Conservation (phyloP, 2,113 vertebrate genomes). For the Phaethon lepturus region DNA sequence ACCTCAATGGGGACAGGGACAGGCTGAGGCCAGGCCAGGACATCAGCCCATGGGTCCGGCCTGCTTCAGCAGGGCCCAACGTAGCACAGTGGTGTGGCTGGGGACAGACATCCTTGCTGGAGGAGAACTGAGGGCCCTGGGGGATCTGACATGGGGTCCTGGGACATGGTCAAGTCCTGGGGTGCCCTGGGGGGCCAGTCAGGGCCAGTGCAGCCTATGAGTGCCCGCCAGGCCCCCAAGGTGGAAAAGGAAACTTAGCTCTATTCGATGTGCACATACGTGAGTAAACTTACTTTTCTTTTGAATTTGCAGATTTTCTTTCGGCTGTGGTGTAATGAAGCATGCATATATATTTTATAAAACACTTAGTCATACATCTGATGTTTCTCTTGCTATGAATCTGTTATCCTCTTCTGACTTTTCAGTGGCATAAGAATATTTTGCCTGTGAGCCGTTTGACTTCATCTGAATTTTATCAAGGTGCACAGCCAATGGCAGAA, state of each 20-base stretch:
- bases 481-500: not conserved
- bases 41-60: too few relatives aligned
- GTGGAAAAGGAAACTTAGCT: not conserved
- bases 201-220: not conserved
- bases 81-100: rapidly evolving
- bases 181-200: too few relatives aligned
- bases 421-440: not conserved
- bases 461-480: not conserved
- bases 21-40: not conserved
- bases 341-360: not conserved
- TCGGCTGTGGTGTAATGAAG: not conserved
- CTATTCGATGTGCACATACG: not conserved
- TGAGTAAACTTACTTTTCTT: not conserved
- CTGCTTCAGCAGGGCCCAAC: not conserved
- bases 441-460: not conserved
- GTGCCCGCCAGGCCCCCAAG: not conserved
- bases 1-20: not conserved
- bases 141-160: not conserved
- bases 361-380: not conserved
- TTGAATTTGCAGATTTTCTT: not conserved
- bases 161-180: too few relatives aligned
- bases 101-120: not conserved
- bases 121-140: not conserved
- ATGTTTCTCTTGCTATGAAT: not conserved
- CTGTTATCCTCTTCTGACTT: not conserved